These are phyloP conservation scores for Actinia equina DNA, from an alignment of 64 coral and sea anemone genomes.

Conservation along the genomic window DNA sequence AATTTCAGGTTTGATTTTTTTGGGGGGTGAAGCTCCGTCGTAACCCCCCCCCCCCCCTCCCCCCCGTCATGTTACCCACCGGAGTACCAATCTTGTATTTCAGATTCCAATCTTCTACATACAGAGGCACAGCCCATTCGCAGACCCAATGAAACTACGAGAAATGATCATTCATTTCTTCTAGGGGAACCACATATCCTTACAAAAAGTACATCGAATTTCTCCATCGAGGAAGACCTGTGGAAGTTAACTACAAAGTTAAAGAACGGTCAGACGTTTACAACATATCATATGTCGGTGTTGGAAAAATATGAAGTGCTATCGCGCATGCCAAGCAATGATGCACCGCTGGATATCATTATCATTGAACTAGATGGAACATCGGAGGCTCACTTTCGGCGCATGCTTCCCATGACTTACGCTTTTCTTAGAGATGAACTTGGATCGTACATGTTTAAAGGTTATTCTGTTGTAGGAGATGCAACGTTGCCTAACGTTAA, in stretches of 20 bases:
- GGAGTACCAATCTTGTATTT: not conserved
- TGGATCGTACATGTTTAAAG: conserved; percentile 46
- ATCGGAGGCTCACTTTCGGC: conserved; percentile 63
- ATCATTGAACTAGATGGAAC: conserved; percentile 56
- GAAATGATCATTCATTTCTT: not conserved
- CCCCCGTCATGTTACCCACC: too few species aligned
- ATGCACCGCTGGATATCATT: conserved; percentile 42
- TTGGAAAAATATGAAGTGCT: conserved; percentile 39
- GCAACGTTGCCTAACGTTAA: conserved; percentile 51
- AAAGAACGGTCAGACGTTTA: conserved; percentile 4
- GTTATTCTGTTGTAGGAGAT: conserved; percentile 69
- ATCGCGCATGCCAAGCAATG: conserved; percentile 1
- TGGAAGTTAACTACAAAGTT: conserved; percentile 38
- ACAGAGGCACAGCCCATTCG: conserved; percentile 3
- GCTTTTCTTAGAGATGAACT: conserved; percentile 57
- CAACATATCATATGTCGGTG: conserved; percentile 28
- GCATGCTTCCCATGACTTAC: conserved; percentile 53
- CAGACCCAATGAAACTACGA: not conserved
- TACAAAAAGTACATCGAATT: not conserved
- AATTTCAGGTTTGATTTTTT: too few species aligned
- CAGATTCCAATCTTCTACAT: not conserved
- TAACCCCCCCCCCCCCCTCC: too few species aligned
- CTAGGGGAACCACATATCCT: not conserved
- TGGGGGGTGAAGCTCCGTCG: too few species aligned
- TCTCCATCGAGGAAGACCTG: conserved; percentile 34